phyloP scores from a whole-genome alignment of 2,888 invertebrate species.

The Seira musarum region DNA sequence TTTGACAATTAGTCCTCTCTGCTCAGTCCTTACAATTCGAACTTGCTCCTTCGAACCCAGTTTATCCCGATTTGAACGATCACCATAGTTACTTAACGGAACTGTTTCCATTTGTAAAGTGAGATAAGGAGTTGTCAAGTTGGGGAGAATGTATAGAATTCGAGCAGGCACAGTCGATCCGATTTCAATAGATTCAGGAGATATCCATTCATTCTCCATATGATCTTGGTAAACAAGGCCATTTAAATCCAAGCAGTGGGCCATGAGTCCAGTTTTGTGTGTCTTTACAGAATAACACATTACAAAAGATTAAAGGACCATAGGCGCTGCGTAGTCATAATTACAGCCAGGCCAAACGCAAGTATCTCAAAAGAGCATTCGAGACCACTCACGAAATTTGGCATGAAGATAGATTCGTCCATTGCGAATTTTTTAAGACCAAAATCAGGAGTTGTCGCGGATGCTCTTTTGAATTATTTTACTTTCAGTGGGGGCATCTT shows the following conservation, averaged over 20 bases:
- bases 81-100: slow-evolving; percentile 29
- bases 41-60: slow-evolving; percentile 28
- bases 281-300: slow-evolving; percentile 49
- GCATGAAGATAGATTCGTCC: too few relatives aligned
- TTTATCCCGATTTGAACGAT: neutral
- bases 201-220: slow-evolving; percentile 70
- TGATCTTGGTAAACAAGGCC: slow-evolving; percentile 72
- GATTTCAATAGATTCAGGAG: slow-evolving; percentile 65
- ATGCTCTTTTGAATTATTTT: too few relatives aligned
- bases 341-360: too few relatives aligned
- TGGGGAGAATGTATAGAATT: slow-evolving; percentile 60
- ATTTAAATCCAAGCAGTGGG: slow-evolving; percentile 71
- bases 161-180: slow-evolving; percentile 42
- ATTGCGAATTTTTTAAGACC: slow-evolving; percentile 20
- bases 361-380: too few relatives aligned
- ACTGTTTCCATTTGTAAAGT: slow-evolving; percentile 45
- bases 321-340: neutral
- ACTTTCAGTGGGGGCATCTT: too few relatives aligned
- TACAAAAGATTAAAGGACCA: too few relatives aligned
- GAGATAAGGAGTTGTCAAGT: slow-evolving; percentile 57
- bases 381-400: too few relatives aligned
- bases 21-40: slow-evolving; percentile 45
- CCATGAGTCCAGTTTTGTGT: slow-evolving; percentile 62
- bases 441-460: too few relatives aligned
- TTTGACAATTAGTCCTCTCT: slow-evolving; percentile 55